Evolutionary conservation across 2,888 invertebrate species (phyloP).

Genomic region (Drosophila antonietae): DNA sequence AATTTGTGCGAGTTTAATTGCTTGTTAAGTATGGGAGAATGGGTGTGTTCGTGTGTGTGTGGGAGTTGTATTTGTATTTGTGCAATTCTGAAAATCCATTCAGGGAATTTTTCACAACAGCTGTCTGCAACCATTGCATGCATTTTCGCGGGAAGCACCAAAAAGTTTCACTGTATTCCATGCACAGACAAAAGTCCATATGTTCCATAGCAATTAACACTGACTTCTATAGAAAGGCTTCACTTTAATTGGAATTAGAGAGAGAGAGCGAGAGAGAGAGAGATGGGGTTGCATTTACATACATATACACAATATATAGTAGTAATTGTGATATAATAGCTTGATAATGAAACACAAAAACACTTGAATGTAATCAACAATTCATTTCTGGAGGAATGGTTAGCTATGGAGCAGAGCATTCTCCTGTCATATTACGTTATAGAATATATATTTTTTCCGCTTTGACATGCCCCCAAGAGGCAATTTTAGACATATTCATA

Average conservation of each 20-base stretch:
- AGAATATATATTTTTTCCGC: background rate
- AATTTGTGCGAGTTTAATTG: slow-evolving; percentile 54
- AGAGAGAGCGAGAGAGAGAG: no score
- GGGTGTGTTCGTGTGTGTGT: slow-evolving; percentile 14
- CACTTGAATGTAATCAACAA: background rate
- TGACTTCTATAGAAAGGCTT: slow-evolving; percentile 3
- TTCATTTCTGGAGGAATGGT: background rate
- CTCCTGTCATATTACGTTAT: background rate
- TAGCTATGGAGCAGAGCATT: background rate
- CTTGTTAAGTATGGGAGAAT: slow-evolving; percentile 30
- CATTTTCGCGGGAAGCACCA: slow-evolving; percentile 36
- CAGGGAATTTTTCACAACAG: slow-evolving; percentile 37
- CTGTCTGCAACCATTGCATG: slow-evolving; percentile 7
- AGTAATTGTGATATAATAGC: background rate
- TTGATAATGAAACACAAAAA: background rate
- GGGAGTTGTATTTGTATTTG: slow-evolving; percentile 8
- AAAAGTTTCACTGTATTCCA: slow-evolving; percentile 24
- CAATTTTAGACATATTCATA: background rate
- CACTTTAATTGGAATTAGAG: slow-evolving; percentile 5
- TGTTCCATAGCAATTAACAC: slow-evolving; percentile 6
- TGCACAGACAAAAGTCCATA: slow-evolving; percentile 1
- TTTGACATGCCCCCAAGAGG: background rate
- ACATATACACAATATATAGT: background rate
- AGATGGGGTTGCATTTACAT: background rate
- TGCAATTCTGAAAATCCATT: slow-evolving; percentile 20